Conservation (phyloP, 2,797 vertebrate species). For the Chaenodraco wilsoni region DNA sequence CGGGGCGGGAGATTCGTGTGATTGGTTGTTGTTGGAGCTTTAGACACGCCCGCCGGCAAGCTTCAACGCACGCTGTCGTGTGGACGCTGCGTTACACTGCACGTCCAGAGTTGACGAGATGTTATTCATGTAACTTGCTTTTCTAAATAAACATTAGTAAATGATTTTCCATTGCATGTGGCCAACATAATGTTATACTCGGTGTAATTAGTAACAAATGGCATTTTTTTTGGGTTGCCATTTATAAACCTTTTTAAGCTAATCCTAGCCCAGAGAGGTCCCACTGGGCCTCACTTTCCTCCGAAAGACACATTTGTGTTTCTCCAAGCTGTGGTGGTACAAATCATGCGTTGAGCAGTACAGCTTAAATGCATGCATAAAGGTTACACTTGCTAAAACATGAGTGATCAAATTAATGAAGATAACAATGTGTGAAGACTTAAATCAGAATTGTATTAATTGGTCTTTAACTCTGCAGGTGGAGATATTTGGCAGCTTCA, state of each 20-base stretch:
- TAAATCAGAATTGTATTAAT: not conserved
- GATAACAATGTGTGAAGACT: not conserved
- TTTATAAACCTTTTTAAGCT: conserved; percentile 41
- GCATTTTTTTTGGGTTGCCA: conserved; percentile 12
- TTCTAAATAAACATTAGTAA: conserved; percentile 35
- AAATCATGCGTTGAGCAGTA: not conserved
- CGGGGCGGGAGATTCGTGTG: too few species aligned
- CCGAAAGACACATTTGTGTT: conserved; percentile 17
- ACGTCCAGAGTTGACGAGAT: conserved; percentile 30
- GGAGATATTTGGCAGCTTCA: conserved; percentile 99
- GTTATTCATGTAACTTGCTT: conserved; percentile 32
- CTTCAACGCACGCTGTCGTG: too few species aligned
- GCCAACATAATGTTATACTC: conserved; percentile 24
- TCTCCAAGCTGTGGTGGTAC: conserved; percentile 6
- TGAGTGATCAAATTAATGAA: not conserved
- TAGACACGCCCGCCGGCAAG: too few species aligned
- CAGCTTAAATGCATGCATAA: not conserved
- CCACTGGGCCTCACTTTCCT: conserved; percentile 1
- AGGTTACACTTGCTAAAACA: not conserved
- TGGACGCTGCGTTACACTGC: not conserved
- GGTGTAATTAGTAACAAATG: conserved; percentile 19
- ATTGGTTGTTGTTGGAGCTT: too few species aligned
- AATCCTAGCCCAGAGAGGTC: conserved; percentile 13
- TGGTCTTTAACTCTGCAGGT: conserved; percentile 82
- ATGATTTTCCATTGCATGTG: conserved; percentile 47